A percentile compares a stretch with the other conserved stretches of the same genome.
phyloP scores from a whole-genome alignment of 2,888 invertebrate species.

The Eupithecia subfuscata region DNA sequence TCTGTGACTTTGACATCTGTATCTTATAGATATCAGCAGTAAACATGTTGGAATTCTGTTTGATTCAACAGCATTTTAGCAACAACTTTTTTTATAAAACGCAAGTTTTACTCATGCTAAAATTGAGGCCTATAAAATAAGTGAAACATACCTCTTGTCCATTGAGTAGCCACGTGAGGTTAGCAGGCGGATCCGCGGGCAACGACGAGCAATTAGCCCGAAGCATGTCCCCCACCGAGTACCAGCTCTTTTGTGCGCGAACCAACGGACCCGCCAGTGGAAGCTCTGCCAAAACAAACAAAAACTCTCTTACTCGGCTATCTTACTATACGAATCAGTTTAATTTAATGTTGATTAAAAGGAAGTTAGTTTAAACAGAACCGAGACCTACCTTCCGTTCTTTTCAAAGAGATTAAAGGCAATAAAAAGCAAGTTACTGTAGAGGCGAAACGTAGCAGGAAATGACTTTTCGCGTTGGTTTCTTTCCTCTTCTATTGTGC shows the following conservation, averaged over 20 bases:
- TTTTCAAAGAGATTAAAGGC: constrained; percentile 28
- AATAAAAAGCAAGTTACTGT: constrained; percentile 33
- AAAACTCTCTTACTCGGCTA: constrained; percentile 27
- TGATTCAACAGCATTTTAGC: background rate
- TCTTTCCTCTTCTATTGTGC: constrained; percentile 14
- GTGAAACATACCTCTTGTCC: constrained; percentile 80
- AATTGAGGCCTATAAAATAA: background rate
- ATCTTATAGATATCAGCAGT: background rate
- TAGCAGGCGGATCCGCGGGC: constrained; percentile 87
- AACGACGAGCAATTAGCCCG: constrained; percentile 88
- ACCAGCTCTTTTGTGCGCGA: constrained; percentile 86
- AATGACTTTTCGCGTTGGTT: constrained; percentile 27
- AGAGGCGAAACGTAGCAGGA: constrained; percentile 22
- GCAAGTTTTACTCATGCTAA: background rate
- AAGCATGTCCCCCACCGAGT: constrained; percentile 87
- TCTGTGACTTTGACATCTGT: background rate
- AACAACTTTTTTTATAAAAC: background rate
- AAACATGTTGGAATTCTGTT: background rate
- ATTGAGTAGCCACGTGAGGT: constrained; percentile 88
- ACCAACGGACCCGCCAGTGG: constrained; percentile 86
- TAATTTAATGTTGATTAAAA: constrained; percentile 37
- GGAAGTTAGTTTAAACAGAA: constrained; percentile 30
- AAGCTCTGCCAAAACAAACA: constrained; percentile 77
- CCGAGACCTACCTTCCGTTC: constrained; percentile 19
- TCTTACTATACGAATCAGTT: constrained; percentile 32